Conservation (phyloP, 2,797 vertebrate genomes). For the Columba guinea region DNA sequence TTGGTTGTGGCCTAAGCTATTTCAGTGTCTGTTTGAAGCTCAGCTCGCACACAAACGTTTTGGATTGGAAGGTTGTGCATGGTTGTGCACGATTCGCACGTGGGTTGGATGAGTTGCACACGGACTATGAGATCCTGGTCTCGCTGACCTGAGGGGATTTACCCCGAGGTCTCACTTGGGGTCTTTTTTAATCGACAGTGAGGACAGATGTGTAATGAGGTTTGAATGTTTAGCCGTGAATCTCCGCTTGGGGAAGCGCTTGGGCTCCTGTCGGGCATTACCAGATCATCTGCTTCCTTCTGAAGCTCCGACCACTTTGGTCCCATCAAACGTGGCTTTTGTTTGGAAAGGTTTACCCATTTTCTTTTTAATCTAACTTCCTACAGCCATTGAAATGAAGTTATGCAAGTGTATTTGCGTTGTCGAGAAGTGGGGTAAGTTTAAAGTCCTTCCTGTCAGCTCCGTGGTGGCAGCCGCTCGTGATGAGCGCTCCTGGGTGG, state of each 20-base stretch:
- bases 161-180: neutral
- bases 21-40: conserved; percentile 53
- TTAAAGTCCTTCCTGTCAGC: accelerated
- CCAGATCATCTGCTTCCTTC: accelerated
- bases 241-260: neutral
- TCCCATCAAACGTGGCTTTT: neutral
- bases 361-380: neutral
- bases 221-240: accelerated
- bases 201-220: neutral
- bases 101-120: neutral
- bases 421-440: neutral
- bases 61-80: neutral
- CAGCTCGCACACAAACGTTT: neutral
- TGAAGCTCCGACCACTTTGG: accelerated
- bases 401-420: accelerated
- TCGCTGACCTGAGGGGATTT: neutral
- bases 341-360: accelerated
- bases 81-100: neutral
- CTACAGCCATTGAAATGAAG: neutral
- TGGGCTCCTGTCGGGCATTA: no score
- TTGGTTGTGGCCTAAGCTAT: conserved; percentile 65
- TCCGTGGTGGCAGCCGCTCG: accelerated
- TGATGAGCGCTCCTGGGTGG: accelerated
- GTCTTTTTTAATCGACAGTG: neutral
- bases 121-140: accelerated